phyloP scores from a whole-genome alignment of 2,888 invertebrate species.

The Meteorus cinctellus region DNA sequence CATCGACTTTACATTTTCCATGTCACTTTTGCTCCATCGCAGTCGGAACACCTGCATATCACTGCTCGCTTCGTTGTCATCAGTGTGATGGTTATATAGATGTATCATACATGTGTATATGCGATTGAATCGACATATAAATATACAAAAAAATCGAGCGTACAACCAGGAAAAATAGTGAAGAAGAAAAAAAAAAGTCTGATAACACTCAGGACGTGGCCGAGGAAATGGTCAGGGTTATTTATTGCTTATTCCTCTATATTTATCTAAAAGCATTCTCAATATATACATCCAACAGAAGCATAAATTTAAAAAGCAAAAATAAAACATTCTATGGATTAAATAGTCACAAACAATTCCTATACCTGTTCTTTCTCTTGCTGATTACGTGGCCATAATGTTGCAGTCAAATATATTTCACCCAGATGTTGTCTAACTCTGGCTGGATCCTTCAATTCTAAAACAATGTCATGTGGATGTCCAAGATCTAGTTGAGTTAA shows the following conservation, averaged over 20 bases:
- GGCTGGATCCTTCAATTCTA: conserved; percentile 86
- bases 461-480: conserved; percentile 83
- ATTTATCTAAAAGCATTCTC: neutral
- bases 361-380: conserved; percentile 80
- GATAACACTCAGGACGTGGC: neutral
- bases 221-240: neutral
- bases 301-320: neutral
- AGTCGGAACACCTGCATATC: neutral
- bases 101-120: neutral
- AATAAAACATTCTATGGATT: neutral
- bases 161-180: neutral
- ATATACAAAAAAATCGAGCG: neutral
- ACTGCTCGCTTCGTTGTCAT: neutral
- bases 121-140: neutral
- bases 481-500: conserved; percentile 88
- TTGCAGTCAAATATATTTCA: conserved; percentile 86
- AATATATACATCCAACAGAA: neutral
- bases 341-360: neutral
- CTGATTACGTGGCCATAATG: conserved; percentile 93
- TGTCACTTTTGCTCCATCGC: neutral
- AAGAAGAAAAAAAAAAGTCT: neutral
- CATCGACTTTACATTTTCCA: neutral
- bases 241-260: neutral
- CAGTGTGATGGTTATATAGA: neutral
- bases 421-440: conserved; percentile 84